Evolutionary conservation across 1,140 invertebrate species (phyloP).

Genomic region (Dendroctonus ponderosae): DNA sequence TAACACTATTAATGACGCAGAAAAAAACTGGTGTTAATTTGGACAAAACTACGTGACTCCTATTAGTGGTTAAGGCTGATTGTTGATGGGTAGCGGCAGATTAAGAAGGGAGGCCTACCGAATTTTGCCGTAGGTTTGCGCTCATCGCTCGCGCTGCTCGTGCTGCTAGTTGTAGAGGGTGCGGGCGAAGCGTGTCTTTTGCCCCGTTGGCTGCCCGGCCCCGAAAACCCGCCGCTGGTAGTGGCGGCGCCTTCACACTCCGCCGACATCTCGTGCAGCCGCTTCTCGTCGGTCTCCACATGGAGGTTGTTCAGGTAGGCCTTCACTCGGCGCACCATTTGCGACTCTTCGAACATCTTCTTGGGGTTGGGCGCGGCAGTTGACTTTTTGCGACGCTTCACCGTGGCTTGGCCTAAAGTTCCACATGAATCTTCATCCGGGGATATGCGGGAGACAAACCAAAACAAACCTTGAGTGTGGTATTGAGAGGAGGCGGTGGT

Average conservation of each 20-base stretch:
- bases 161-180: constrained; percentile 83
- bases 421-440: neutral
- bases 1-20: neutral
- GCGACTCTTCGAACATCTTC: constrained; percentile 98
- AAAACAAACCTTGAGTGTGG: constrained; percentile 44
- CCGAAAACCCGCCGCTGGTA: constrained; percentile 52
- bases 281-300: constrained; percentile 88
- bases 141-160: constrained; percentile 83
- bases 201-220: constrained; percentile 54
- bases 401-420: constrained; percentile 69
- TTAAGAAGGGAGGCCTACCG: constrained; percentile 52
- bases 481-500: constrained; percentile 61
- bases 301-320: constrained; percentile 92
- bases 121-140: constrained; percentile 64
- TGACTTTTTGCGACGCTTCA: constrained; percentile 88
- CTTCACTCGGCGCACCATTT: constrained; percentile 95
- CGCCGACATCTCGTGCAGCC: constrained; percentile 82
- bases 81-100: no score
- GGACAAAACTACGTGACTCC: neutral
- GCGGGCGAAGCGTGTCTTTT: constrained; percentile 83
- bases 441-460: neutral
- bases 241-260: constrained; percentile 72
- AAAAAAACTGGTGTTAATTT: no score
- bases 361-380: constrained; percentile 90
- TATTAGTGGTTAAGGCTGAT: neutral